These are phyloP conservation scores for Medauroidea extradentata DNA, from an alignment of 1,140 invertebrate genomes.

Conservation along the genomic window DNA sequence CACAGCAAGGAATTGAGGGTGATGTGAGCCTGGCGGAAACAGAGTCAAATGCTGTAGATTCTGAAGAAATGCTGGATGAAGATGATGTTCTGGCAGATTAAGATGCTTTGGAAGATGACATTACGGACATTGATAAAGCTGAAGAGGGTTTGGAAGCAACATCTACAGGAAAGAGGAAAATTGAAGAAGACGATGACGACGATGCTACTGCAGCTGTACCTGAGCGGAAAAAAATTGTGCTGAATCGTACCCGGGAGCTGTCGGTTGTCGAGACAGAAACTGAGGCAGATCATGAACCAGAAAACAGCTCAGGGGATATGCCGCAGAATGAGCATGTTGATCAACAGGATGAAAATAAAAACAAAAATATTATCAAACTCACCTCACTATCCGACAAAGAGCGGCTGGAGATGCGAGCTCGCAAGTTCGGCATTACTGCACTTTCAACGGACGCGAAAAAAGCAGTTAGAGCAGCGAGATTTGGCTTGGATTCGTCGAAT, in stretches of 20 bases:
- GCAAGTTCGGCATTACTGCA: conserved; percentile 67
- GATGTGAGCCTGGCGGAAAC: conserved; percentile 2
- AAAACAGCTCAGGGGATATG: neutral
- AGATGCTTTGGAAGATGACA: conserved; percentile 42
- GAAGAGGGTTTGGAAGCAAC: conserved; percentile 37
- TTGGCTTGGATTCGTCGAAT: conserved; percentile 38
- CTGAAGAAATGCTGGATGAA: conserved; percentile 48
- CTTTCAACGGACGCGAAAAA: conserved; percentile 55
- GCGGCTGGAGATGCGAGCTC: conserved; percentile 69
- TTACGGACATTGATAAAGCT: conserved; percentile 41
- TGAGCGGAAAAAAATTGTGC: conserved; percentile 48
- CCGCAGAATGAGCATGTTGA: conserved; percentile 19
- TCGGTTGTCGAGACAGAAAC: conserved; percentile 10
- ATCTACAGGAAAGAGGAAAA: neutral
- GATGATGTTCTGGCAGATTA: conserved; percentile 44
- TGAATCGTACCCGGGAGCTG: conserved; percentile 51
- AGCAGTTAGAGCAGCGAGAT: conserved; percentile 61
- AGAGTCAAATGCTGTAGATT: conserved; percentile 13
- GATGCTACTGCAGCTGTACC: conserved; percentile 11
- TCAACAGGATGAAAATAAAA: conserved; percentile 15
- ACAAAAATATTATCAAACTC: conserved; percentile 56
- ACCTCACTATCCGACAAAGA: conserved; percentile 60
- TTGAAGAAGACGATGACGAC: neutral
- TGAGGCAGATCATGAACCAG: conserved; percentile 22
- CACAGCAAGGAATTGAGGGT: conserved; percentile 48